Evolutionary conservation across 1,140 invertebrate genomes (phyloP).

Genomic region (Neocloeon triangulifer): DNA sequence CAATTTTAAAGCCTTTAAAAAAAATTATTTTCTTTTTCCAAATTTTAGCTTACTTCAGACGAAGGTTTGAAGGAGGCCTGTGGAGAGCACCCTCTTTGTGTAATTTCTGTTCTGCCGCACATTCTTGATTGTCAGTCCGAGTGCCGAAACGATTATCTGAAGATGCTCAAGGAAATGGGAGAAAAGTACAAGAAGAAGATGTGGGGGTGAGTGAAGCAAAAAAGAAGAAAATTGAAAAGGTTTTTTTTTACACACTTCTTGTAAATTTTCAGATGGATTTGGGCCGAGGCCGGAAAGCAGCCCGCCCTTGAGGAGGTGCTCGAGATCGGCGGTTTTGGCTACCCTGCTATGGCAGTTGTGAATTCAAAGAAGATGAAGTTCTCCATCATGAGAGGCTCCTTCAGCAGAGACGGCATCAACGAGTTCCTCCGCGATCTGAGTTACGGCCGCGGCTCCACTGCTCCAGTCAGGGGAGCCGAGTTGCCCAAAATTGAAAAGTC

Average conservation of each 20-base stretch:
- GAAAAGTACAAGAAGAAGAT: conserved; percentile 89
- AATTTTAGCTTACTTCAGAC: conserved; percentile 27
- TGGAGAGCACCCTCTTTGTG: conserved; percentile 70
- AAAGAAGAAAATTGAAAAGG: neutral
- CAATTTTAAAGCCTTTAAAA: too few relatives aligned
- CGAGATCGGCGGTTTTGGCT: conserved; percentile 82
- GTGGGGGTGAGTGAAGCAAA: conserved; percentile 63
- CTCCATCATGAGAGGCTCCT: conserved; percentile 79
- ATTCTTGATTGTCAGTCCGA: conserved; percentile 91
- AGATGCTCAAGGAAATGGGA: conserved; percentile 46
- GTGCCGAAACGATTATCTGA: conserved; percentile 78
- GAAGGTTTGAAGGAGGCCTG: conserved; percentile 47
- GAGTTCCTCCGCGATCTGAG: conserved; percentile 90
- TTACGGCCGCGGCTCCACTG: conserved; percentile 81
- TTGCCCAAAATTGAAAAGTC: conserved; percentile 52
- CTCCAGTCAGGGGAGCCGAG: conserved; percentile 62
- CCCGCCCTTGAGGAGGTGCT: conserved; percentile 62
- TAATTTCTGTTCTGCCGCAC: conserved; percentile 85
- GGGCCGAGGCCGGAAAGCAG: conserved; percentile 80
- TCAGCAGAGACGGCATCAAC: conserved; percentile 82
- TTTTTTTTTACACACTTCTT: conserved; percentile 10
- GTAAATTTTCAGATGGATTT: conserved; percentile 63
- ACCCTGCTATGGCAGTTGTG: conserved; percentile 86
- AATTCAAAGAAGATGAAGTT: conserved; percentile 96
- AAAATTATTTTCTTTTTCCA: neutral